Conservation (phyloP, 2,113 vertebrate species). For the Meleagris gallopavo region DNA sequence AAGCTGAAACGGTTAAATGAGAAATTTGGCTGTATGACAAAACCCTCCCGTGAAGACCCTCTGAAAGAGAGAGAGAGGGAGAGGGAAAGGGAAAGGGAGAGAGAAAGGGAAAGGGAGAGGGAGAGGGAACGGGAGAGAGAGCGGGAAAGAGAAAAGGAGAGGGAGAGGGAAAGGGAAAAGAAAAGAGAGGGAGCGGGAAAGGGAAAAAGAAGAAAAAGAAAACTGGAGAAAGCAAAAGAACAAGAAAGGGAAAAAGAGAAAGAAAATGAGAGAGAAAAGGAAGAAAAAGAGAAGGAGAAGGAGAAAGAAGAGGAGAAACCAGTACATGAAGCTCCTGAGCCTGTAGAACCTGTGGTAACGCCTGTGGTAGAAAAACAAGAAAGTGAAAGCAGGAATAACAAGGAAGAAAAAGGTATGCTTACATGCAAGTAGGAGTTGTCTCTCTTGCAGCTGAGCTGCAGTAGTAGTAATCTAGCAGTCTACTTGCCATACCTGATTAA, state of each 20-base stretch:
- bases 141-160: constrained; percentile 6
- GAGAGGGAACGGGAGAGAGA: constrained; percentile 44
- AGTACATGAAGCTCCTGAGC: constrained; percentile 64
- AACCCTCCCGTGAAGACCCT: constrained; percentile 78
- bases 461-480: background rate
- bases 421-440: background rate
- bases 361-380: constrained; percentile 68
- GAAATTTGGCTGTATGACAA: constrained; percentile 87
- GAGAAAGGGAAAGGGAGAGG: constrained; percentile 42
- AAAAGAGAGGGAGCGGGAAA: constrained; percentile 35
- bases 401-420: constrained; percentile 70
- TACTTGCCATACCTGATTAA: background rate
- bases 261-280: constrained; percentile 64
- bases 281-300: constrained; percentile 69
- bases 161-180: constrained; percentile 62
- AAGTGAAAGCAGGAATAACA: constrained; percentile 71
- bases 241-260: constrained; percentile 53
- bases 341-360: constrained; percentile 59
- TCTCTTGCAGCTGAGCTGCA: background rate
- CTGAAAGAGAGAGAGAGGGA: constrained; percentile 74
- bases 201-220: constrained; percentile 68
- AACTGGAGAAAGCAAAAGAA: constrained; percentile 56
- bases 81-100: constrained; percentile 43
- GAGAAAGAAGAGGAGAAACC: constrained; percentile 64
- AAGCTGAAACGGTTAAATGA: constrained; percentile 96